phyloP scores from a whole-genome alignment of 2,113 vertebrate species.

The Cyprinus carpio region DNA sequence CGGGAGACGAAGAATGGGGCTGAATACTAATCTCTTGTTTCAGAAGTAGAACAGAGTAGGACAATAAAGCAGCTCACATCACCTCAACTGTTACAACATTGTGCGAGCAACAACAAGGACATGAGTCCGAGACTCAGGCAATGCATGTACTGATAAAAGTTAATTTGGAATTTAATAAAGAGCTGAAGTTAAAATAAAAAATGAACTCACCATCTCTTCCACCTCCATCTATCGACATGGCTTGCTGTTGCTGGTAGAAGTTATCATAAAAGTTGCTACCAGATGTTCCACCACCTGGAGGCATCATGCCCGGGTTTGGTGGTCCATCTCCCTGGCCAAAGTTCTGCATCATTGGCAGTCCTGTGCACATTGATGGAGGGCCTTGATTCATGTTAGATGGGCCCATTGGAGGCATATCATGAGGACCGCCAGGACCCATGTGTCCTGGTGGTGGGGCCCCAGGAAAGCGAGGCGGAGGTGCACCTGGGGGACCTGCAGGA shows the following conservation, averaged over 20 bases:
- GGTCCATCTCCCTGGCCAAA: slow-evolving; percentile 80
- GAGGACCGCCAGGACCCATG: slow-evolving; percentile 66
- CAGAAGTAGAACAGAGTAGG: neutral
- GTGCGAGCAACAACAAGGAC: neutral
- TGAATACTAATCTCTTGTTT: neutral
- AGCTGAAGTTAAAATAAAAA: neutral
- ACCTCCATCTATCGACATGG: slow-evolving; percentile 79
- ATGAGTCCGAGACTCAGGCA: neutral
- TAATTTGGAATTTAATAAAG: neutral
- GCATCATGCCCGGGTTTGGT: slow-evolving; percentile 79
- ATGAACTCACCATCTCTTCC: slow-evolving; percentile 57
- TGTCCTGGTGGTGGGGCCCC: slow-evolving; percentile 77
- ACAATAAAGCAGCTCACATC: neutral
- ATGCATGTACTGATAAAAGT: neutral
- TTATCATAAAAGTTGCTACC: slow-evolving; percentile 84
- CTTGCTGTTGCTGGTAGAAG: slow-evolving; percentile 86
- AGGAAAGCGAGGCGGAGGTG: slow-evolving; percentile 77
- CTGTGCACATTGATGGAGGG: slow-evolving; percentile 71
- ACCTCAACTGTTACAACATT: neutral
- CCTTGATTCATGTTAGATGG: slow-evolving; percentile 76
- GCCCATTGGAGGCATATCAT: slow-evolving; percentile 80
- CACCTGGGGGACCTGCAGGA: slow-evolving; percentile 64
- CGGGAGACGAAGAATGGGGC: neutral
- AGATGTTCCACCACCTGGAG: slow-evolving; percentile 75
- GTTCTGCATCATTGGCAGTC: slow-evolving; percentile 82